Evolutionary conservation across 2,888 invertebrate species (phyloP), one percentile per base, ranked within the genome.

Genomic region (Dendrolimus pini): DNA sequence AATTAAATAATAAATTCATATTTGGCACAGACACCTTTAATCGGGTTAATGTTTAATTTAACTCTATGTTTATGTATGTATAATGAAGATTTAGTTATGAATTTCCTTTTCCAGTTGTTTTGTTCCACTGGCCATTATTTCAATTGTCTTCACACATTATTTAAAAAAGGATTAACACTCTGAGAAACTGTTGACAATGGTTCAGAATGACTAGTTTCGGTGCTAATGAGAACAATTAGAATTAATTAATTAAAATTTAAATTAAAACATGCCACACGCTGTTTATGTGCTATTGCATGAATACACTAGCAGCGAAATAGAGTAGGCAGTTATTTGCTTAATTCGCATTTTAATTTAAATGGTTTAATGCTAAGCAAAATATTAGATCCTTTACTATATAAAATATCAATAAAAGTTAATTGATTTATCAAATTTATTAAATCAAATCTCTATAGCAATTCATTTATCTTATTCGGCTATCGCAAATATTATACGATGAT

Each of bases 161-260:
- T 47, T 47, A 47, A 47, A 47, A 2, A 10, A 47, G 47, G 47
- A 47, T 12, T 10, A 47, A 65, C 52, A 59, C 67, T 69, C 66
- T 62, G 47, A 59, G 64, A 67, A 68, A 41, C 30, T 41, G 53
- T 53, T 41, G n/a, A 58, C 41, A 58, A 55, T 53, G 18, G 42
- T 9, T 54, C 41, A 53, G 12, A 47, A 47, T 12, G 47, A 47
- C 47, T 12, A 47, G 12, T 58, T 47, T 47, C 41, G 54, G 59
- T 61, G 60, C 58, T 66, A 63, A 65, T 62, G 62, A 65, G 64
- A 61, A 56, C 41, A 53, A 63, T 61, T 58, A 47, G 12, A 12
- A 9, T 47, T 47, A 47, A 47, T 47, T 47, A 47, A 10, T 9
- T 47, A 47, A 2, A 10, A n/a, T n/a, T n/a, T n/a, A n/a, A n/a